Evolutionary conservation across 1,140 invertebrate species (phyloP), one percentile per base, ranked within the genome.

Genomic region (Subanguina moxae): DNA sequence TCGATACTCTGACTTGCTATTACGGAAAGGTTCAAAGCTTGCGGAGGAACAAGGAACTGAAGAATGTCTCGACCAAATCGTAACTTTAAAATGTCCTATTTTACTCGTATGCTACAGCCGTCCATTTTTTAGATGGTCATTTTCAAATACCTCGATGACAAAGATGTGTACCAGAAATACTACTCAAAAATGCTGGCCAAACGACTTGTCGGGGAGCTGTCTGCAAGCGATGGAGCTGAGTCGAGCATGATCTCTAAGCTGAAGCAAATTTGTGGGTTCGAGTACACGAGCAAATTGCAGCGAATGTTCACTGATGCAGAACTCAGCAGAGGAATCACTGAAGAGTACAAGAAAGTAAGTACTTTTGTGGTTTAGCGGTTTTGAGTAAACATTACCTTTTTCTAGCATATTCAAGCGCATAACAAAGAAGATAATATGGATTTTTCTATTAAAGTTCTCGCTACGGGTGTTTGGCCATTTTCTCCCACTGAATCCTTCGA

Each of bases 101-200:
- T 19, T 52, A 52, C 48, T 15, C 17, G 3, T 52, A 52, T 7
- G 8, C 48, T 15, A 46, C 15, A 30, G 19, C 27, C 27, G 58
- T 66, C 75, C 76, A 78, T 70, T 77, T 87, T 86, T 30, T 83
- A 92, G 91, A 97, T 98, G 94, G 90, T 96, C 70, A 93, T 97
- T 25, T 99, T 98, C 85, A 97, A 97, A 85, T 98, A 98, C 83
- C 94, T 98, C 62, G 94, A 97, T 85, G 95, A 98, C 84, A 98
- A 98, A 85, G 96, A 99, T 85, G 94, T 98, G n/a, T 98, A 97
- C 85, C 94, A 97, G 85, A 97, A 96, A 83, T 97, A 96, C 85
- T 99, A 98, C 84, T 94, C 91, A 82, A 98, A 97, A 87, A 94
- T 97, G 93, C 85, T 98, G 66, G 94, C 94, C 1, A 97, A 97